Conservation (phyloP, 2,888 invertebrate species). For the Sylvicola cinctus region DNA sequence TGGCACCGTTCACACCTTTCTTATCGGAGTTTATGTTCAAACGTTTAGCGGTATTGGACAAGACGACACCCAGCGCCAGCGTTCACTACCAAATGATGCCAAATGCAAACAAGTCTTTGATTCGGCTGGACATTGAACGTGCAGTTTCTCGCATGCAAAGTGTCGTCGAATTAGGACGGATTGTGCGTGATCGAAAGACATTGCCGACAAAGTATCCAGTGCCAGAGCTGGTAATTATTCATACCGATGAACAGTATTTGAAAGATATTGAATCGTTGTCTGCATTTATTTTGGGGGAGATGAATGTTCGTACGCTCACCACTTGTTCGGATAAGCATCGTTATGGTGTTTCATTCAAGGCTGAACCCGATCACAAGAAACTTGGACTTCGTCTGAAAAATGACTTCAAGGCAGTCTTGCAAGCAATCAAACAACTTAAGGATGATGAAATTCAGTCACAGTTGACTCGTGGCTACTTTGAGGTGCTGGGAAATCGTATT, state of each 20-base stretch:
- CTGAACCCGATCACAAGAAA: slow-evolving; percentile 83
- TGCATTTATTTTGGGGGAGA: slow-evolving; percentile 74
- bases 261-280: slow-evolving; percentile 59
- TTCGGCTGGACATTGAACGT: slow-evolving; percentile 69
- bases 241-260: slow-evolving; percentile 59
- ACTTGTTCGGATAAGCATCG: slow-evolving; percentile 76
- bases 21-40: slow-evolving; percentile 90
- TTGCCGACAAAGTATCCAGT: slow-evolving; percentile 92
- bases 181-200: slow-evolving; percentile 81
- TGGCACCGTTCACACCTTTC: slow-evolving; percentile 97
- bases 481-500: slow-evolving; percentile 54
- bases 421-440: slow-evolving; percentile 55
- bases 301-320: slow-evolving; percentile 73
- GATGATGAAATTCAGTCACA: slow-evolving; percentile 55
- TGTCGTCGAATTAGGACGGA: slow-evolving; percentile 83
- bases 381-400: slow-evolving; percentile 76
- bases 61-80: slow-evolving; percentile 36
- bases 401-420: slow-evolving; percentile 71
- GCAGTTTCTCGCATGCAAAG: slow-evolving; percentile 86
- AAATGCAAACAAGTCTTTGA: slow-evolving; percentile 41
- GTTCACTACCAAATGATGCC: slow-evolving; percentile 89
- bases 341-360: slow-evolving; percentile 76
- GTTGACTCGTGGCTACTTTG: slow-evolving; percentile 45
- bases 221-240: slow-evolving; percentile 87
- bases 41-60: slow-evolving; percentile 48